phyloP scores from a whole-genome alignment of 2,797 vertebrate species.

The Labeo calbasu region DNA sequence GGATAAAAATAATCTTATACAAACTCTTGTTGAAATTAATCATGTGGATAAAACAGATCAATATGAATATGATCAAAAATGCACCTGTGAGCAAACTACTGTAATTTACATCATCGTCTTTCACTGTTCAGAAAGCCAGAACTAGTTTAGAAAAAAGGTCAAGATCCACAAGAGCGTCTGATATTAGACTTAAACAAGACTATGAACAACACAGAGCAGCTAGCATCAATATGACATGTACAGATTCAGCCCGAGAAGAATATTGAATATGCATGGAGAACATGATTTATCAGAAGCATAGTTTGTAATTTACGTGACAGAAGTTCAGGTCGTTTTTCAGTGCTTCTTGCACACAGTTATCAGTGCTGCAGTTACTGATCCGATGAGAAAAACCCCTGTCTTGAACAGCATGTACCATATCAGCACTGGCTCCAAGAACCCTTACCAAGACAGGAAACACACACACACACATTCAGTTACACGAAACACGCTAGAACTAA shows the following conservation, averaged over 20 bases:
- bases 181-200: neutral
- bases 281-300: neutral
- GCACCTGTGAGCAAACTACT: neutral
- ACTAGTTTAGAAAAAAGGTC: neutral
- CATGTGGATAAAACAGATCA: neutral
- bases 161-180: neutral
- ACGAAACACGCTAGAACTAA: neutral
- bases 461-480: neutral
- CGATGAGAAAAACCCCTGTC: conserved; percentile 48
- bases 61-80: neutral
- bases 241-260: neutral
- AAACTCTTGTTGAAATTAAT: neutral
- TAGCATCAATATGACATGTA: neutral
- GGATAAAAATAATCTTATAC: too few species aligned
- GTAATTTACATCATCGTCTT: neutral
- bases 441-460: conserved; percentile 1
- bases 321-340: neutral
- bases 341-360: neutral
- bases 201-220: neutral
- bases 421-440: conserved; percentile 10
- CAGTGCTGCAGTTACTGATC: conserved; percentile 6
- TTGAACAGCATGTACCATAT: conserved; percentile 61
- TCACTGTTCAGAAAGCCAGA: conserved; percentile 1
- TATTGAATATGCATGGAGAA: neutral
- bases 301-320: neutral